Evolutionary conservation across 2,797 vertebrate genomes (phyloP).

Genomic region (Ispidina picta): DNA sequence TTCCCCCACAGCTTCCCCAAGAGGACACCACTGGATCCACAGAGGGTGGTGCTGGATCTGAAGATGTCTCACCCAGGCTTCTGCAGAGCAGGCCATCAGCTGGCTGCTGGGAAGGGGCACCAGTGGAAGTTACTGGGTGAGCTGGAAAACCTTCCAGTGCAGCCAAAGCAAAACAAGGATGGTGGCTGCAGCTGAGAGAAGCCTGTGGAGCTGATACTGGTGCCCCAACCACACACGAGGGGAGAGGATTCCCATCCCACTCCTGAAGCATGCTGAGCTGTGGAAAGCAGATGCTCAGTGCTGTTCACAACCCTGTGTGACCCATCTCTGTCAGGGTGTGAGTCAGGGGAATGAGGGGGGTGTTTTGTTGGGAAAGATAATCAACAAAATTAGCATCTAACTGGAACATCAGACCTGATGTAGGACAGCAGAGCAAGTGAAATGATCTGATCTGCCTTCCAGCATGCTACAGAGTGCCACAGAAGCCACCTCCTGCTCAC

Average conservation of each 20-base stretch:
- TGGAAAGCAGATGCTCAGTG: background rate
- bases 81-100: background rate
- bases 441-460: background rate
- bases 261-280: background rate
- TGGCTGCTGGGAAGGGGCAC: rapidly evolving
- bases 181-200: background rate
- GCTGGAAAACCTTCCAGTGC: background rate
- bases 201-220: background rate
- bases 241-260: background rate
- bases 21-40: background rate
- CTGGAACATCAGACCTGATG: background rate
- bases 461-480: background rate
- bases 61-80: background rate
- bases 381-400: background rate
- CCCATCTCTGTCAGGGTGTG: background rate
- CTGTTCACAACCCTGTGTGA: background rate
- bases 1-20: background rate
- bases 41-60: background rate
- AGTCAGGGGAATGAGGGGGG: background rate
- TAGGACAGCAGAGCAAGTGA: background rate
- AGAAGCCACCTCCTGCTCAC: background rate
- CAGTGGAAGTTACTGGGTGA: background rate
- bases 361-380: background rate
- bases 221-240: background rate
- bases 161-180: background rate